Percentiles rank a stretch among this genome's conserved stretches.
Evolutionary conservation across 2,113 vertebrate species (phyloP).

Genomic region (Thermophis baileyi): DNA sequence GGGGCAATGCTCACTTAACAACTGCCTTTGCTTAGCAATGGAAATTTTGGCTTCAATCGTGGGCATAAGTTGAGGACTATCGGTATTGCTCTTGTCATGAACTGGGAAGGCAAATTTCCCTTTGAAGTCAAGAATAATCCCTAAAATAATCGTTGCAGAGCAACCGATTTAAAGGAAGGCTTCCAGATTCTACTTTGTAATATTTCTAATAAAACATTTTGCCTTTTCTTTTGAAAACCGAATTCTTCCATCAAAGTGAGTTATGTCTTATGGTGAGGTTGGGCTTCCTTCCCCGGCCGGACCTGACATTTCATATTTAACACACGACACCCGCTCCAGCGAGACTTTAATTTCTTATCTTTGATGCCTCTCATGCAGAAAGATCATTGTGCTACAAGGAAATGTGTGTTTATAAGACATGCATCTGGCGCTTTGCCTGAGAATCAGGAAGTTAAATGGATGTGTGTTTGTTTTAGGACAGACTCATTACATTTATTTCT

Average conservation of each 20-base stretch:
- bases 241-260: not conserved
- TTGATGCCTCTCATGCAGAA: not conserved
- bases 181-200: not conserved
- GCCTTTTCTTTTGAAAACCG: not conserved
- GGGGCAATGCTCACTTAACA: no score
- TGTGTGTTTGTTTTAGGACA: not conserved
- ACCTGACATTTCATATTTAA: not conserved
- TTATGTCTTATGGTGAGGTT: not conserved
- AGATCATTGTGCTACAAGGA: not conserved
- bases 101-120: not conserved
- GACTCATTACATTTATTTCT: not conserved
- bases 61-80: no score
- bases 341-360: not conserved
- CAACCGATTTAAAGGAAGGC: not conserved
- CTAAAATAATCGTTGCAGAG: not conserved
- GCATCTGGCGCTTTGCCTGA: not conserved
- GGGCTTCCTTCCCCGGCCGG: not conserved
- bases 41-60: no score
- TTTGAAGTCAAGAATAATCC: not conserved
- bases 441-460: slow-evolving; percentile 15
- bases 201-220: not conserved
- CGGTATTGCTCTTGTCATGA: not conserved
- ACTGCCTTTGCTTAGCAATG: no score
- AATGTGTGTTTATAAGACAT: not conserved
- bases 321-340: not conserved